Evolutionary conservation across 2,797 vertebrate species (phyloP), one percentile per base, ranked within the genome.

Genomic region (Hemibagrus guttatus): DNA sequence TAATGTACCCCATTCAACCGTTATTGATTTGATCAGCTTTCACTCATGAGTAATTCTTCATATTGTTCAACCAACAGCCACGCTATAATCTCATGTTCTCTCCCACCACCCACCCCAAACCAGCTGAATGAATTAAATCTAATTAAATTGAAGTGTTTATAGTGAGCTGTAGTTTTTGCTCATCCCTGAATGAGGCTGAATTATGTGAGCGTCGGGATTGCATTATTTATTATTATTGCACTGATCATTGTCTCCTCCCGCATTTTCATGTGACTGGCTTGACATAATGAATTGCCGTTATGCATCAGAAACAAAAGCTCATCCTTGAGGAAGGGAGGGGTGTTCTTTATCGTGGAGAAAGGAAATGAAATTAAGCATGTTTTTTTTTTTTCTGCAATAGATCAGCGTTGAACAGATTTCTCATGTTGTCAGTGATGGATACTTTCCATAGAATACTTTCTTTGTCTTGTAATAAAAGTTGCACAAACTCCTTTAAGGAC

Each of bases 121-220:
- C 89, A 90, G 89, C 92, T 91, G 91, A 87, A 61, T 91, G 93
- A 95, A 95, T 95, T 93, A 91, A 94, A 95, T 91, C 86, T 92
- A 94, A 95, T 93, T 92, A 91, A 94, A 94, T 93, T 92, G 91
- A 93, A 94, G 92, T 92, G 93, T 93, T 92, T 90, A 87, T 91
- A 90, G 88, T 52, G 61, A 90, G 89, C 85, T 68, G 5, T 88
- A 17, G 85, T 79, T 58, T 89, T 89, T 88, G 90, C 90, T 95
- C 93, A 94, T 93, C 93, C 94, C 90, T 93, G 93, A 95, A 95
- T 93, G 92, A 91, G 93, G 93, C 92, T 91, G 90, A 94, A 93
- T 93, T 92, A 93, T 93, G 89, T 92, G 93, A 92, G 90, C 90
- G 68, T 26, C 91, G 91, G 92, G 93, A 94, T 94, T 72, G 74